These are phyloP conservation scores for Andricus quercusramuli DNA, from an alignment of 2,888 invertebrate species.

Conservation along the genomic window DNA sequence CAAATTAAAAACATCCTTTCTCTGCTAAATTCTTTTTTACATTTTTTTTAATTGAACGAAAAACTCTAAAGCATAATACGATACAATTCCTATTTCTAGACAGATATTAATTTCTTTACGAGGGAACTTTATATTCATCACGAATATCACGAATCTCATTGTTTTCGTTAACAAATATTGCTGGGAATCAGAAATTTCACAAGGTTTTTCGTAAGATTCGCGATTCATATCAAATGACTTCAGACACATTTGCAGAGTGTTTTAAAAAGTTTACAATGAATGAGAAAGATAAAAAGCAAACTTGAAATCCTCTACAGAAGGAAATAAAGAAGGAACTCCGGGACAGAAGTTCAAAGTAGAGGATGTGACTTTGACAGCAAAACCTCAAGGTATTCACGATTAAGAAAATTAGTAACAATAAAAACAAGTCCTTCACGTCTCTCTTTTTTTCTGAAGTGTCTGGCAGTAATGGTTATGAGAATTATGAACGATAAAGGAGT, in stretches of 20 bases:
- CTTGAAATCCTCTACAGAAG: neutral
- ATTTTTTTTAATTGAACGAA: too few relatives aligned
- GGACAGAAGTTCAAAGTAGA: neutral
- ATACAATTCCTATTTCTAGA: neutral
- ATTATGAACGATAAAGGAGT: too few relatives aligned
- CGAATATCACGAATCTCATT: neutral
- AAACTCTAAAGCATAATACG: too few relatives aligned
- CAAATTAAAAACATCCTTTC: too few relatives aligned
- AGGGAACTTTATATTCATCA: neutral
- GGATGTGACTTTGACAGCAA: too few relatives aligned
- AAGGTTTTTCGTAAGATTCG: neutral
- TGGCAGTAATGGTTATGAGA: too few relatives aligned
- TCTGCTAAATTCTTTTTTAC: too few relatives aligned
- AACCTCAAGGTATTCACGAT: too few relatives aligned
- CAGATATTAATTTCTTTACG: neutral
- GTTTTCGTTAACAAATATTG: neutral
- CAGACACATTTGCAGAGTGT: neutral
- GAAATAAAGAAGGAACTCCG: too few relatives aligned
- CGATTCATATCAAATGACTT: neutral
- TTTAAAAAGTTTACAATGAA: neutral
- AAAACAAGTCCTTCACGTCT: too few relatives aligned
- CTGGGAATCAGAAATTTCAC: neutral
- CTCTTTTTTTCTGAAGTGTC: too few relatives aligned
- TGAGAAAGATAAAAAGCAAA: neutral
- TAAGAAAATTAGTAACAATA: too few relatives aligned